Evolutionary conservation across 2,113 vertebrate genomes (phyloP), one percentile per base, ranked within the genome.

Genomic region (Zapus hudsonius): DNA sequence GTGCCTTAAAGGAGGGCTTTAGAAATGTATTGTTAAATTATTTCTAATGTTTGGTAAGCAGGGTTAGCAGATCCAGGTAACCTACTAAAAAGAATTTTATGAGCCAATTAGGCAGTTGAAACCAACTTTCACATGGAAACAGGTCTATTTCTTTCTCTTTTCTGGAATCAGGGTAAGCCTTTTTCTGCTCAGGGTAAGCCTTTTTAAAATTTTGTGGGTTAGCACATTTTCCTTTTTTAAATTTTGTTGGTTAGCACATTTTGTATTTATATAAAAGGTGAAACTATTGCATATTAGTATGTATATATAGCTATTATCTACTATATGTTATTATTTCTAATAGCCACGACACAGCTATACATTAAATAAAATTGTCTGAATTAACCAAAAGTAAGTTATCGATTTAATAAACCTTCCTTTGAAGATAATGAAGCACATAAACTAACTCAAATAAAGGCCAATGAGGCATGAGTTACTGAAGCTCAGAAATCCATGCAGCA

Each of bases 331-430:
- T 74, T 73, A 80, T 57, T 74, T 93, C 87, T 80, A 90, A 72
- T 22, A 38, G 9, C 36, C 67, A 40, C 79, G 66, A 83, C 80
- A 89, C 13, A 67, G 10, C 66, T 84, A 36, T 23, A 55, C 29
- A 78, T 3, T 80, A 4, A 33, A 87, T 73, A 29, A 84, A 93
- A 90, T 38, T 29, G 12, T 0, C 61, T 59, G 52, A 84, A 80
- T 75, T 64, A 87, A 44, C 44, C 82, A 66, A 81, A 80, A 64
- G 66, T 83, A 95, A 83, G 70, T 84, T 74, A 42, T 69, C 91
- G 47, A 82, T 38, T 89, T 95, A 78, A 74, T 92, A 42, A 87
- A 6, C 3, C 69, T 91, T 88, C n/a, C 61, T 94, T 84, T 79
- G 70, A 75, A 93, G 87, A 93, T 79, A 76, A 67, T 80, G 55